A percentile compares a stretch with the other conserved stretches of the same genome.
These are phyloP conservation scores for Chaetogeoica ovagalla DNA, from an alignment of 2,888 invertebrate genomes.

Conservation along the genomic window DNA sequence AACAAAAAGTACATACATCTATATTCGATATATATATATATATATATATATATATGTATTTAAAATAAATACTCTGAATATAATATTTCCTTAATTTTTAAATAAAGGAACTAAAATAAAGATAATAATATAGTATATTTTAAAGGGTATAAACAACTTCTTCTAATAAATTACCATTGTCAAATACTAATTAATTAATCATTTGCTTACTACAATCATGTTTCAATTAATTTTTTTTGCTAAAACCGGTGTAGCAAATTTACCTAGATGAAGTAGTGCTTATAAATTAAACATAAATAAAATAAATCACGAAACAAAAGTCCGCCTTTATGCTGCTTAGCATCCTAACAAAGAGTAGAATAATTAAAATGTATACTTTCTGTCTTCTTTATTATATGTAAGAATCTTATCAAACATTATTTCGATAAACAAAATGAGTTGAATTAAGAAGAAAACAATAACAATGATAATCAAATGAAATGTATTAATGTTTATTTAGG, in stretches of 20 bases:
- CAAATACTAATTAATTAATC: not conserved
- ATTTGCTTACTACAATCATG: not conserved
- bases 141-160: no score
- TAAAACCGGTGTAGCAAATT: constrained; percentile 22
- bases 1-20: no score
- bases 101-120: no score
- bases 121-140: no score
- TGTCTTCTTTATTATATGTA: not conserved
- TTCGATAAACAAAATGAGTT: not conserved
- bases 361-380: constrained; percentile 23
- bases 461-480: not conserved
- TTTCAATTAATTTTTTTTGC: not conserved
- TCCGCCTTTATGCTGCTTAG: constrained; percentile 8
- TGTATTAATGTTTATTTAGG: not conserved
- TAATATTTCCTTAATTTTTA: no score
- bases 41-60: no score
- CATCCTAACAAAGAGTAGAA: not conserved
- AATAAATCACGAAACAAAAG: constrained; percentile 28
- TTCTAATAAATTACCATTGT: not conserved
- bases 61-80: no score
- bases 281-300: constrained; percentile 18
- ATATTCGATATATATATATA: no score
- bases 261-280: constrained; percentile 13
- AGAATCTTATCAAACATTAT: not conserved
- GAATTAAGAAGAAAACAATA: not conserved